Conservation (phyloP, 2,888 invertebrate species). For the Cataglyphis livida region DNA sequence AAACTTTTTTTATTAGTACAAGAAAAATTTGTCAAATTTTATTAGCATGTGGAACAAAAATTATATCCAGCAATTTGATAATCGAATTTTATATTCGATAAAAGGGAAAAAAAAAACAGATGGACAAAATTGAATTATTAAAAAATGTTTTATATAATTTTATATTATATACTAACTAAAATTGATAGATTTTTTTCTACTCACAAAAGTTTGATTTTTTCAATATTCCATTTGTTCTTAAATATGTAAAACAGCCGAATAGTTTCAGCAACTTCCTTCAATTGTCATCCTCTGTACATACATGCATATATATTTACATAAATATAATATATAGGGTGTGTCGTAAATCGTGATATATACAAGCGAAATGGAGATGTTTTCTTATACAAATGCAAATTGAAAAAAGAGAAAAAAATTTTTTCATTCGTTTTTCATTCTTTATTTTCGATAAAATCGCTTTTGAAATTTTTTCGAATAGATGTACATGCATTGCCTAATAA, state of each 20-base stretch:
- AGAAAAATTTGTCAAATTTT: neutral
- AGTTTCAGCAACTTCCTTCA: neutral
- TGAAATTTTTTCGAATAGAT: too few species aligned
- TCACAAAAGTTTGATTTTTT: neutral
- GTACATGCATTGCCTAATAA: too few species aligned
- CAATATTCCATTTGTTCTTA: neutral
- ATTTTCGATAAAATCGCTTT: too few species aligned
- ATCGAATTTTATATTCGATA: neutral
- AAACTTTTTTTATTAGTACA: neutral
- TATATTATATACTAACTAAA: neutral
- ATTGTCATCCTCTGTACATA: neutral
- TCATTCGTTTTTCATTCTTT: too few species aligned
- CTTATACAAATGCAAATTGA: too few species aligned
- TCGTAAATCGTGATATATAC: too few species aligned
- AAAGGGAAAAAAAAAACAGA: neutral
- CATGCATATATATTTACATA: neutral
- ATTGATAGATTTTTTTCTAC: neutral
- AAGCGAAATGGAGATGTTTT: neutral
- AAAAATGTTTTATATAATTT: neutral
- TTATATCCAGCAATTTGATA: conserved; percentile 2
- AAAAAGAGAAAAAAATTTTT: too few species aligned
- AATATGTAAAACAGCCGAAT: neutral
- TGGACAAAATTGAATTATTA: neutral
- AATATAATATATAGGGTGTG: neutral
- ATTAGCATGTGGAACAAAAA: neutral